Percentiles rank a stretch among this genome's conserved stretches.
Evolutionary conservation across 2,797 vertebrate genomes (phyloP).

Genomic region (Falco concolor): DNA sequence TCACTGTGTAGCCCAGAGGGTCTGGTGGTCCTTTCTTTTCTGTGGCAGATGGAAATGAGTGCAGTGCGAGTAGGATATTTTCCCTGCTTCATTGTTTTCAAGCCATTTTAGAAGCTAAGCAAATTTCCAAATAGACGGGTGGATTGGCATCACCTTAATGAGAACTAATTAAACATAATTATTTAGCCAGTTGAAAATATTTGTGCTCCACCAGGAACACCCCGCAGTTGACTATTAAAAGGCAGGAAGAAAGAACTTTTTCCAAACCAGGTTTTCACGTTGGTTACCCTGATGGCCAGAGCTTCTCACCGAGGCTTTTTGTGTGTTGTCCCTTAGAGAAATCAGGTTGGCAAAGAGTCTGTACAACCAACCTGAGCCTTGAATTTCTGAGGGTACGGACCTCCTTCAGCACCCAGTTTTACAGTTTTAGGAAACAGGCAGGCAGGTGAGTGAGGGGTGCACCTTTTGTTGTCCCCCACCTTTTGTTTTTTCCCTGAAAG

Average conservation of each 20-base stretch:
- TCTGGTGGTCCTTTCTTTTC: not conserved
- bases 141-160: not conserved
- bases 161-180: conserved; percentile 27
- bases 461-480: not conserved
- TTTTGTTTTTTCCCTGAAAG: not conserved
- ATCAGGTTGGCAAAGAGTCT: not conserved
- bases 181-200: not conserved
- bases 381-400: not conserved
- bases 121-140: not conserved
- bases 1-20: not conserved
- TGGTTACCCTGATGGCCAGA: not conserved
- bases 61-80: not conserved
- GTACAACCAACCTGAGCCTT: not conserved
- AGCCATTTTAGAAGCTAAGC: not conserved
- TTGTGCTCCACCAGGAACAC: conserved; percentile 6
- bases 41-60: not conserved
- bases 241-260: not conserved
- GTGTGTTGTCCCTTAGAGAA: accelerated
- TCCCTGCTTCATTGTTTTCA: not conserved
- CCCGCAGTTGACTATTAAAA: not conserved
- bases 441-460: not conserved
- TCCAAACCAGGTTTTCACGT: not conserved
- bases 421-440: not conserved
- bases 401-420: not conserved
- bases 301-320: not conserved